Evolutionary conservation across 2,797 vertebrate species (phyloP), one percentile per base, ranked within the genome.

Genomic region (Florisuga fusca): DNA sequence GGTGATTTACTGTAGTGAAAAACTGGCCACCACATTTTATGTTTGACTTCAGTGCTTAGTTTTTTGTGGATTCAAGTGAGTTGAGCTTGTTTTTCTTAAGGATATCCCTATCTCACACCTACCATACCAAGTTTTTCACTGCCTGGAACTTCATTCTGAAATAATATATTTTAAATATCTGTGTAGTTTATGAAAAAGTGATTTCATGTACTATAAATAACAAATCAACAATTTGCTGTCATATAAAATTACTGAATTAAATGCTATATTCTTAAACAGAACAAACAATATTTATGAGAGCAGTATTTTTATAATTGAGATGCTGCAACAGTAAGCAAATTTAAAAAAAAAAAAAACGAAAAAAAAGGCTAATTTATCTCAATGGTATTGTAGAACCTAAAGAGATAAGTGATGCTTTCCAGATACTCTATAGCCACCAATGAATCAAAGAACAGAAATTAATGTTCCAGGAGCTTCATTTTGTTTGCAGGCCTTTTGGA

Each of bases 1-100:
- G 72, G 85, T 46, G 66, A 63, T 90, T 88, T 89, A 71, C 80
- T 17, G 4, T 64, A 92, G 58, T 64, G 77, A 93, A 74, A 96
- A 92, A 66, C 29, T 77, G 38, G 33, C 75, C 62, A 86, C 76
- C 74, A 54, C 50, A 43, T 93, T 94, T 91, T 91, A 94, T 54
- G 45, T 61, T 94, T 91, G 87, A 92, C 66, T 59, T 96, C 51
- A 50, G 27, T 79, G 63, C 63, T 90, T 71, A 73, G 27, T 19
- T 88, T 89, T 86, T 90, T 72, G 63, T 34, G 34, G 50, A 41
- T 94, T 86, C 82, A 91, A 53, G 73, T 74, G 46, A 91, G 15
- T 84, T 53, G 46, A 91, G 48, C 61, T 84, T 83, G 27, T 48
- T 69, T 86, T 89, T 87, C 43, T 77, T 58, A 78, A 62, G 71